These are phyloP conservation scores for Lampropteryx suffumata DNA, from an alignment of 2,888 invertebrate species.

Conservation along the genomic window DNA sequence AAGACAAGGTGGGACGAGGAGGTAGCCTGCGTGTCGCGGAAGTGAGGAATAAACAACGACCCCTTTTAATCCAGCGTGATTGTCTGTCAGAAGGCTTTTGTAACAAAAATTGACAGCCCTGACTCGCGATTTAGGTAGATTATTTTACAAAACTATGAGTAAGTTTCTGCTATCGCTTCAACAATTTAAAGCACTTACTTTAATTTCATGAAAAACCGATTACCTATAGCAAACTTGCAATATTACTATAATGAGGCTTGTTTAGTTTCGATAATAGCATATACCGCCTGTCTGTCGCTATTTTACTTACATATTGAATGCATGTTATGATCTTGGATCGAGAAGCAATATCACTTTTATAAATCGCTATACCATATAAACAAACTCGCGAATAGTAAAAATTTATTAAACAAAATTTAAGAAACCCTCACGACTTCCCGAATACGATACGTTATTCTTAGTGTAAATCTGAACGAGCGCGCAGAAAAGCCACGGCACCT, in stretches of 20 bases:
- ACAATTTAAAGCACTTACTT: neutral
- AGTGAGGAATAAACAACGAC: slow-evolving; percentile 48
- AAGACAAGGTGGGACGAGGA: slow-evolving; percentile 12
- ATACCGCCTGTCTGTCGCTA: too few relatives aligned
- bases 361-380: too few relatives aligned
- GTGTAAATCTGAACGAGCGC: slow-evolving; percentile 40
- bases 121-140: slow-evolving; percentile 33
- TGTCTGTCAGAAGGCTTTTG: slow-evolving; percentile 47
- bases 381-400: too few relatives aligned
- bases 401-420: too few relatives aligned
- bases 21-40: slow-evolving; percentile 59
- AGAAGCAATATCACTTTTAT: too few relatives aligned
- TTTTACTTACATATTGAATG: too few relatives aligned
- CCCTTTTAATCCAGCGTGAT: slow-evolving; percentile 50
- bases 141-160: neutral
- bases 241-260: too few relatives aligned
- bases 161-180: too few relatives aligned
- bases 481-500: slow-evolving; percentile 58
- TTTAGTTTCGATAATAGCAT: too few relatives aligned
- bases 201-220: too few relatives aligned
- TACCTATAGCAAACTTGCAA: too few relatives aligned
- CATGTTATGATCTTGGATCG: too few relatives aligned
- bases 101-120: slow-evolving; percentile 42
- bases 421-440: neutral
- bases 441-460: slow-evolving; percentile 36